Conservation (phyloP, 2,113 vertebrate genomes). For the Columba janthina region DNA sequence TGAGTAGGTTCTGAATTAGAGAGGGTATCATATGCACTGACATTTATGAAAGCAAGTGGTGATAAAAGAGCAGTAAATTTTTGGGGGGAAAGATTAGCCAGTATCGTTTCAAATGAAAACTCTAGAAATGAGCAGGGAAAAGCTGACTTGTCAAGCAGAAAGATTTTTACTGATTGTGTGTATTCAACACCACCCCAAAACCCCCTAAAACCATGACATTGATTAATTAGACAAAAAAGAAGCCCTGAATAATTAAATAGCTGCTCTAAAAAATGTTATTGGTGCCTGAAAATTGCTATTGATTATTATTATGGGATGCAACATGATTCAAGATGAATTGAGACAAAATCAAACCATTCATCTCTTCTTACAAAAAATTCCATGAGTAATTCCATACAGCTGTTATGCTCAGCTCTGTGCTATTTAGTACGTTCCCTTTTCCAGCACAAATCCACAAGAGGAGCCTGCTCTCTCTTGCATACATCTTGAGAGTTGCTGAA, state of each 20-base stretch:
- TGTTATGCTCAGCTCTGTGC: background rate
- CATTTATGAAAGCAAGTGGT: constrained; percentile 9
- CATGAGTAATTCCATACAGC: background rate
- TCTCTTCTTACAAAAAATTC: background rate
- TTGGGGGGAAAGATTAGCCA: constrained; percentile 2
- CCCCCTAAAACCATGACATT: background rate
- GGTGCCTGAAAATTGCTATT: background rate
- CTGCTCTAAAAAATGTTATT: background rate
- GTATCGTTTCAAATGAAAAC: constrained; percentile 2
- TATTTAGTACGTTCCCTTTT: background rate
- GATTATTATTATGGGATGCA: background rate
- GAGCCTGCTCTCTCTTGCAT: background rate
- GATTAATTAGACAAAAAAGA: background rate
- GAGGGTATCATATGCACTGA: background rate
- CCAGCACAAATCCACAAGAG: background rate
- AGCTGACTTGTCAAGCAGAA: background rate
- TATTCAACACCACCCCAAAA: background rate
- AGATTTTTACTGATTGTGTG: background rate
- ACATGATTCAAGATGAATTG: background rate
- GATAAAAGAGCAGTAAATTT: constrained; percentile 19
- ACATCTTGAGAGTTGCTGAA: background rate
- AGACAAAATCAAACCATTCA: background rate
- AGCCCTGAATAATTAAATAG: background rate
- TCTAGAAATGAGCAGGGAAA: background rate
- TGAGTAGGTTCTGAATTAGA: constrained; percentile 6